phyloP scores from a whole-genome alignment of 2,888 invertebrate species.

The Cantharis nigra region DNA sequence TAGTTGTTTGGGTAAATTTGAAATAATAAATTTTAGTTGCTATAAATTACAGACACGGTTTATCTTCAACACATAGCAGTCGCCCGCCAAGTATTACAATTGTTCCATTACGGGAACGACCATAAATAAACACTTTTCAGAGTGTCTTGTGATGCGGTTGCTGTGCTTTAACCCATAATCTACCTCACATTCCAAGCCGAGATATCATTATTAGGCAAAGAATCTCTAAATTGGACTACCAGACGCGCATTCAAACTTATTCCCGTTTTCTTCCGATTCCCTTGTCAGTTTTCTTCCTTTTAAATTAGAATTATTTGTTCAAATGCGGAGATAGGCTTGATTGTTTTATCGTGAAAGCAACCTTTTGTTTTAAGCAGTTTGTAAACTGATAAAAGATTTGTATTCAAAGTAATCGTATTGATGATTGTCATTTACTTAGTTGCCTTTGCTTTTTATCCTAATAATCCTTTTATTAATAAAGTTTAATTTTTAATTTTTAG shows the following conservation, averaged over 20 bases:
- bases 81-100: constrained; percentile 47
- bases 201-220: constrained; percentile 43
- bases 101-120: constrained; percentile 47
- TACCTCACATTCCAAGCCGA: constrained; percentile 34
- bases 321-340: constrained; percentile 29
- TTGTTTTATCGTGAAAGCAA: constrained; percentile 25
- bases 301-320: constrained; percentile 41
- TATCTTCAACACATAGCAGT: constrained; percentile 46
- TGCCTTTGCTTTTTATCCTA: not conserved
- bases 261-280: constrained; percentile 26
- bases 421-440: constrained; percentile 1
- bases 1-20: constrained; percentile 33
- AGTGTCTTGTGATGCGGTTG: constrained; percentile 29
- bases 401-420: constrained; percentile 20
- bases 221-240: constrained; percentile 39
- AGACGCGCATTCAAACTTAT: constrained; percentile 21
- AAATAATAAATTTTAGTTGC: constrained; percentile 44
- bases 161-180: constrained; percentile 31
- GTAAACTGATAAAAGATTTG: constrained; percentile 23
- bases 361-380: constrained; percentile 24
- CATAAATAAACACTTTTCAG: constrained; percentile 47
- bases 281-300: constrained; percentile 26
- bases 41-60: constrained; percentile 47
- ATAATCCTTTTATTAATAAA: not conserved
- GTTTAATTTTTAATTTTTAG: not conserved